Evolutionary conservation across 2,888 invertebrate species (phyloP).

Genomic region (Pomacea canaliculata): DNA sequence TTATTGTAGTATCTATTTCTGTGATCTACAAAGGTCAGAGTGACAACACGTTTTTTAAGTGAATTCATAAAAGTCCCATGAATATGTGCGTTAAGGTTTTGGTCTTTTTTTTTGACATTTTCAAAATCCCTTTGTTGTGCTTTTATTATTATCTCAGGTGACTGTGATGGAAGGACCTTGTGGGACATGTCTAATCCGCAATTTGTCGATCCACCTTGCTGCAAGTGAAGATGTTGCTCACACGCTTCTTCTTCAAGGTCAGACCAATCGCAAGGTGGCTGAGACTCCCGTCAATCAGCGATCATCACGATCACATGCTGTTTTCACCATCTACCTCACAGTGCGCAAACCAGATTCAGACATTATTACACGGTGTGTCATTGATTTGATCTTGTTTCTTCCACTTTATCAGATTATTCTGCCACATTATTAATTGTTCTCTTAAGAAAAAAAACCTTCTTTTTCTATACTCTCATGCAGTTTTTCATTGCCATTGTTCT

Average conservation of each 20-base stretch:
- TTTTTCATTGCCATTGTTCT: too few relatives aligned
- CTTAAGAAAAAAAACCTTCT: too few relatives aligned
- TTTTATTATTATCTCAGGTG: constrained; percentile 43
- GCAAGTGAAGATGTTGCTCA: constrained; percentile 65
- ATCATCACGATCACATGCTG: constrained; percentile 66
- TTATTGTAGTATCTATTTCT: too few relatives aligned
- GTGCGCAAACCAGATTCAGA: constrained; percentile 57
- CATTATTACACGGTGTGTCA: constrained; percentile 54
- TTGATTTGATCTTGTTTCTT: background rate
- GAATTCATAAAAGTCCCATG: too few relatives aligned
- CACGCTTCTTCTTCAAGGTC: constrained; percentile 60
- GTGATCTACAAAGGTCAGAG: too few relatives aligned
- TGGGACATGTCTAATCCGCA: constrained; percentile 58
- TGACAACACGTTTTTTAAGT: too few relatives aligned
- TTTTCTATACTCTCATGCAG: too few relatives aligned
- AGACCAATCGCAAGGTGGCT: constrained; percentile 63
- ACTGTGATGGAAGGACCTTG: constrained; percentile 59
- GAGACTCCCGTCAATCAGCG: constrained; percentile 66
- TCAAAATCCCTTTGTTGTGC: background rate
- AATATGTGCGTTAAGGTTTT: too few relatives aligned
- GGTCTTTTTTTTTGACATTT: too few relatives aligned
- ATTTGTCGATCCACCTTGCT: constrained; percentile 61
- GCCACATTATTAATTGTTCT: too few relatives aligned
- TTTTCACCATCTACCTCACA: constrained; percentile 62
- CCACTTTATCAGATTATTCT: too few relatives aligned